These are phyloP conservation scores for Dryas iulia DNA, from an alignment of 1,140 invertebrate species.

Conservation along the genomic window DNA sequence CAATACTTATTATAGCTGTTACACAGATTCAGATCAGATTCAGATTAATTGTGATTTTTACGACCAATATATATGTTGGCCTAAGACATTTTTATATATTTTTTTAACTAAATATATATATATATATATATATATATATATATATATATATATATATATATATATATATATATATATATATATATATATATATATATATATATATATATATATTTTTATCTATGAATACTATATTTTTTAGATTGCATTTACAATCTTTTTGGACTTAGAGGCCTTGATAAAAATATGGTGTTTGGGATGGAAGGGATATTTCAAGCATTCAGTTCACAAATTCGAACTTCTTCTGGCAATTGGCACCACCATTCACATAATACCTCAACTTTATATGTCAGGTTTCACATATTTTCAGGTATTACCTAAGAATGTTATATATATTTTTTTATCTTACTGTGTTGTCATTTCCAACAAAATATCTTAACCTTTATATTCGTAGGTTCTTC, in stretches of 20 bases:
- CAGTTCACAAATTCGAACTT: slow-evolving; percentile 99
- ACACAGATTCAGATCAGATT: too few species aligned
- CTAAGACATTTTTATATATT: too few species aligned
- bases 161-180: too few species aligned
- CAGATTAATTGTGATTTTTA: too few species aligned
- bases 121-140: too few species aligned
- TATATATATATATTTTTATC: too few species aligned
- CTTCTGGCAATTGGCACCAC: slow-evolving; percentile 97
- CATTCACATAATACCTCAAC: slow-evolving; percentile 94
- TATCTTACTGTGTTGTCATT: background rate
- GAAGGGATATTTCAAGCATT: slow-evolving; percentile 96
- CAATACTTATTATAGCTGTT: background rate
- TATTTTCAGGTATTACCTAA: slow-evolving; percentile 91
- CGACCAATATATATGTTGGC: too few species aligned
- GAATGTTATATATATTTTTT: background rate
- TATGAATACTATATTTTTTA: slow-evolving; percentile 62
- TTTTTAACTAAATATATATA: too few species aligned
- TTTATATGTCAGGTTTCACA: slow-evolving; percentile 96
- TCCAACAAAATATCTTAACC: background rate
- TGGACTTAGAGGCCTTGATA: slow-evolving; percentile 97
- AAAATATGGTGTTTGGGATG: slow-evolving; percentile 99
- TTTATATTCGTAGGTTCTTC: slow-evolving; percentile 87
- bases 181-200: too few species aligned
- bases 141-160: too few species aligned
- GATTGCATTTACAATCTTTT: slow-evolving; percentile 95